Evolutionary conservation across 2,888 invertebrate genomes (phyloP).

Genomic region (Caradrina clavipalpis): DNA sequence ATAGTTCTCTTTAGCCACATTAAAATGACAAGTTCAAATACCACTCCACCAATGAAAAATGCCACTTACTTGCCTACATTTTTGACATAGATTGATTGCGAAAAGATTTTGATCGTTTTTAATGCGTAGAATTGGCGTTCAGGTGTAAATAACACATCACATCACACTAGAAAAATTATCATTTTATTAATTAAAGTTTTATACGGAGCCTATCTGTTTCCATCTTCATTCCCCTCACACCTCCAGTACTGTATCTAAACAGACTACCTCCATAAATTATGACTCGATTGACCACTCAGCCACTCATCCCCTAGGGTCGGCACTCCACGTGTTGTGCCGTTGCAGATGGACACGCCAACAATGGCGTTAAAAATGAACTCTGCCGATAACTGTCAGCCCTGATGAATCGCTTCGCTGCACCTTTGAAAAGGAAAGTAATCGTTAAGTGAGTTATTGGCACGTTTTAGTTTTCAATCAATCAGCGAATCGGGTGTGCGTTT

Average conservation of each 20-base stretch:
- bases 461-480: conserved; percentile 60
- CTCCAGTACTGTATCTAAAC: conserved; percentile 35
- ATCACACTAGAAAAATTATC: no score
- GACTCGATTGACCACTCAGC: conserved; percentile 80
- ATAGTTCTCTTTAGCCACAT: no score
- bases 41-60: no score
- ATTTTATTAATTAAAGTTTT: no score
- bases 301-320: conserved; percentile 74
- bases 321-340: conserved; percentile 67
- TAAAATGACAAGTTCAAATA: no score
- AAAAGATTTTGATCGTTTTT: no score
- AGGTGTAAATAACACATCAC: no score
- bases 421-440: conserved; percentile 62
- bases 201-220: background rate
- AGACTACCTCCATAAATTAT: conserved; percentile 77
- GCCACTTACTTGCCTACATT: no score
- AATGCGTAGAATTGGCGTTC: background rate
- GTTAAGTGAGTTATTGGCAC: conserved; percentile 63
- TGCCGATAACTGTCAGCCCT: conserved; percentile 79
- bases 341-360: conserved; percentile 81
- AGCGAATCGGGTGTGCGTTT: background rate
- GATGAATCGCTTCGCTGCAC: conserved; percentile 82
- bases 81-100: no score
- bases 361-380: conserved; percentile 88
- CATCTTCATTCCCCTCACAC: conserved; percentile 11